These are phyloP conservation scores for Pseudorhiza aurosa DNA, from an alignment of 30 jellyfish, hydroid and myxozoan genomes.

Conservation along the genomic window DNA sequence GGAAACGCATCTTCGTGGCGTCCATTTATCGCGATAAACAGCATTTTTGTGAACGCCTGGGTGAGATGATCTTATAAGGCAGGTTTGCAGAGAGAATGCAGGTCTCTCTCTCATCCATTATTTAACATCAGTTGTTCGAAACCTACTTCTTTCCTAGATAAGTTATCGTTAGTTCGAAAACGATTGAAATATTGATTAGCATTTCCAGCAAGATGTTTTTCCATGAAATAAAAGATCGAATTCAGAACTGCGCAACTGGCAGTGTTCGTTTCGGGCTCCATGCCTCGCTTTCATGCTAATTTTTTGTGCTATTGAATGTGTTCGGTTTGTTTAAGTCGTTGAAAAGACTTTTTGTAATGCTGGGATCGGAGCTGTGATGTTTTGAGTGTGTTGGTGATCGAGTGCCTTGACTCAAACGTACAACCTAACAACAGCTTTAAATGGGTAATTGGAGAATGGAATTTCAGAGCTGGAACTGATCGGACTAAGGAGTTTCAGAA, in stretches of 20 bases:
- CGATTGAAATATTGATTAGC: not conserved
- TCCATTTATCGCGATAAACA: conserved; percentile 18
- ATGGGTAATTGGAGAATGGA: too few relatives aligned
- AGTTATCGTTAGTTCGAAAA: not conserved
- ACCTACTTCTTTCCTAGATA: not conserved
- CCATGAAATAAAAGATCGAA: not conserved
- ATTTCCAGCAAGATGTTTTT: not conserved
- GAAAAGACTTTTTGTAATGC: too few relatives aligned
- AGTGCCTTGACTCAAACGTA: too few relatives aligned
- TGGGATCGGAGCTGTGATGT: too few relatives aligned
- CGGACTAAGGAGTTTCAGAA: too few relatives aligned
- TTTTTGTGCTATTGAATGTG: too few relatives aligned
- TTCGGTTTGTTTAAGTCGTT: too few relatives aligned
- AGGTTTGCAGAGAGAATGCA: not conserved
- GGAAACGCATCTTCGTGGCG: conserved; percentile 77
- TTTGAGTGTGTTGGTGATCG: too few relatives aligned
- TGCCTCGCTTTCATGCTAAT: too few relatives aligned
- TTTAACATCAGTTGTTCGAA: not conserved
- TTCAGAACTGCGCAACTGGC: not conserved
- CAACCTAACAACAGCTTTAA: too few relatives aligned
- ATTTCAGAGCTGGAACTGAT: too few relatives aligned
- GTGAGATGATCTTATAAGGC: not conserved
- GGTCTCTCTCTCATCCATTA: not conserved
- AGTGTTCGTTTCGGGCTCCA: not conserved
- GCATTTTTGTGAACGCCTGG: too few relatives aligned